Evolutionary conservation across 2,888 invertebrate species (phyloP), one percentile per base, ranked within the genome.

Genomic region (Spialia ferax): DNA sequence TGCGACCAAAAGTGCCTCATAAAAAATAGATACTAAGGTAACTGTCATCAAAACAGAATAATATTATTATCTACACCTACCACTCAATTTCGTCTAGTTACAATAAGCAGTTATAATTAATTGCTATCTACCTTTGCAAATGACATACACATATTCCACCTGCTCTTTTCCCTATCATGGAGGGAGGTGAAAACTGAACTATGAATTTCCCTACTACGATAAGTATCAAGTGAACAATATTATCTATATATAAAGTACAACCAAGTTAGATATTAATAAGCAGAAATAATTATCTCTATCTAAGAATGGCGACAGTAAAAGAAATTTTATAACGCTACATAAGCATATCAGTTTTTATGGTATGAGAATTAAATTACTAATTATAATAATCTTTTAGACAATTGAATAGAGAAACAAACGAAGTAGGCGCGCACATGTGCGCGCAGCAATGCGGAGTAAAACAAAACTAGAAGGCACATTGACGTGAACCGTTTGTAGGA

Each of bases 401-500:
- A n/a, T n/a, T n/a, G n/a, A n/a, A n/a, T n/a, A n/a, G n/a, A n/a
- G n/a, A n/a, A n/a, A n/a, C n/a, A n/a, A n/a, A n/a, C n/a, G n/a
- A n/a, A n/a, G n/a, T n/a, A n/a, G n/a, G 29, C 54, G 32, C 29
- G 18, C 56, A 59, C 23, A 15, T 29, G 29, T 29, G 29, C 0
- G 0, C 29, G 29, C 13, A 52, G 8, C 18, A 48, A 20, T 32
- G 18, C 22, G 15, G 8, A 35, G 38, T 35, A 57, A 68, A 66
- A 66, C 55, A 68, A 55, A 65, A 57, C 56, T 38, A 57, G 26
- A 59, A 67, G 35, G 57, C 55, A 54, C 70, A 74, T 74, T 71
- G 72, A 73, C 61, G 68, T 54, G 66, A 55, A 67, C 70, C 72
- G 70, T 70, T 70, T 61, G 69, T 72, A 69, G n/a, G n/a, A n/a